Conservation (phyloP, 2,113 vertebrate genomes). For the Caretta caretta region DNA sequence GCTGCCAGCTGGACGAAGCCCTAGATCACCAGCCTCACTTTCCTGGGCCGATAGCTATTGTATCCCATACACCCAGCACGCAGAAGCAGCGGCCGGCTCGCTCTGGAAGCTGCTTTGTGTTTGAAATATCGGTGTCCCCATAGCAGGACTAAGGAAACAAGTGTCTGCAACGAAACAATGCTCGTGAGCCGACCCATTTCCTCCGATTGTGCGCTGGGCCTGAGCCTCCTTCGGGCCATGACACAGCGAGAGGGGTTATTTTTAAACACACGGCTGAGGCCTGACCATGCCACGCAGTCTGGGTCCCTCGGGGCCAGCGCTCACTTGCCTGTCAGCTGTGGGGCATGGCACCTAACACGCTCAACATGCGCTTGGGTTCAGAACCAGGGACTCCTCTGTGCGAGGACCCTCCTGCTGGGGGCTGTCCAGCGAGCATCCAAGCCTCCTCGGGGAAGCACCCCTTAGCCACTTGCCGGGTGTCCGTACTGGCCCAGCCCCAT, state of each 20-base stretch:
- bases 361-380: background rate
- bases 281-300: background rate
- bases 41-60: background rate
- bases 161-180: conserved; percentile 69
- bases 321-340: rapidly evolving
- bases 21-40: background rate
- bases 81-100: background rate
- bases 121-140: background rate
- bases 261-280: conserved; percentile 32
- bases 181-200: conserved; percentile 48
- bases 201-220: conserved; percentile 61
- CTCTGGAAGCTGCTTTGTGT: background rate
- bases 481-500: no score
- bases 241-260: conserved; percentile 47
- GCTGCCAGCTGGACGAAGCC: background rate
- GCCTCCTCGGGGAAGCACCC: no score
- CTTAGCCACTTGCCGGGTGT: background rate
- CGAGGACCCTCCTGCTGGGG: rapidly evolving
- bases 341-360: no score
- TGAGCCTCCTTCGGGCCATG: background rate
- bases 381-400: background rate
- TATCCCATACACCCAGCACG: background rate
- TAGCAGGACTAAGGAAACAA: conserved; percentile 50
- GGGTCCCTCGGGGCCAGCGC: background rate
- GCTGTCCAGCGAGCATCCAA: rapidly evolving